Percentiles rank a stretch among this genome's conserved stretches.
These are phyloP conservation scores for Coilia nasus DNA, from an alignment of 2,797 vertebrate genomes.

Conservation along the genomic window DNA sequence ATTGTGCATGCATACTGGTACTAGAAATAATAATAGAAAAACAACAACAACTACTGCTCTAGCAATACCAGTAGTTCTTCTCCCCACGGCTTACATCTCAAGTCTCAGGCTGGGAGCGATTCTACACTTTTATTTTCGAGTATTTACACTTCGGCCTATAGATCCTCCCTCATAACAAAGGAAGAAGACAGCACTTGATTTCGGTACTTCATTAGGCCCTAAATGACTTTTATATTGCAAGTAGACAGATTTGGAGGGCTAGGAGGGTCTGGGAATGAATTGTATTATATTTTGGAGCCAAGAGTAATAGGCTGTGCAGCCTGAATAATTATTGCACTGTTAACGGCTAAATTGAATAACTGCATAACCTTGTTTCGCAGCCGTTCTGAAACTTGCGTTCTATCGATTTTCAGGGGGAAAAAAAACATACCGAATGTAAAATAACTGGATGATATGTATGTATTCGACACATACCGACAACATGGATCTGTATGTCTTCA, in stretches of 20 bases:
- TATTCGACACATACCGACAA: neutral
- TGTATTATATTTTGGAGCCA: conserved; percentile 11
- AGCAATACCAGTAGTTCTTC: neutral
- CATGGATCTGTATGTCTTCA: neutral
- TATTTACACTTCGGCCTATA: conserved; percentile 4
- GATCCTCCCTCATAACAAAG: conserved; percentile 23
- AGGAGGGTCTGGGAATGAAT: conserved; percentile 28
- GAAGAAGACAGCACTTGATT: conserved; percentile 27
- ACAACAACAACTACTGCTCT: neutral
- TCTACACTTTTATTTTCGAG: neutral
- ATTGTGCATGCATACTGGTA: conserved; percentile 15
- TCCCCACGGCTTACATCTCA: neutral
- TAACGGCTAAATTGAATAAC: conserved; percentile 14
- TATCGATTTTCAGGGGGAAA: neutral
- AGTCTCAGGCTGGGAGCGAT: neutral
- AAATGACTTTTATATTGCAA: conserved; percentile 24
- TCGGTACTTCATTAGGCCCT: conserved; percentile 29
- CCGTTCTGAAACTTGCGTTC: neutral
- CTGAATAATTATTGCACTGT: conserved; percentile 26
- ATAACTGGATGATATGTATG: neutral
- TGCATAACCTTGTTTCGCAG: conserved; percentile 4
- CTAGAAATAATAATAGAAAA: conserved; percentile 1
- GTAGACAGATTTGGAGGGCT: conserved; percentile 19
- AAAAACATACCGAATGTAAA: neutral
- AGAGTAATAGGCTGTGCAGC: conserved; percentile 31